A percentile compares a stretch with the other conserved stretches of the same genome.
Evolutionary conservation across 2,797 vertebrate species (phyloP).

Genomic region (Chromis chromis): DNA sequence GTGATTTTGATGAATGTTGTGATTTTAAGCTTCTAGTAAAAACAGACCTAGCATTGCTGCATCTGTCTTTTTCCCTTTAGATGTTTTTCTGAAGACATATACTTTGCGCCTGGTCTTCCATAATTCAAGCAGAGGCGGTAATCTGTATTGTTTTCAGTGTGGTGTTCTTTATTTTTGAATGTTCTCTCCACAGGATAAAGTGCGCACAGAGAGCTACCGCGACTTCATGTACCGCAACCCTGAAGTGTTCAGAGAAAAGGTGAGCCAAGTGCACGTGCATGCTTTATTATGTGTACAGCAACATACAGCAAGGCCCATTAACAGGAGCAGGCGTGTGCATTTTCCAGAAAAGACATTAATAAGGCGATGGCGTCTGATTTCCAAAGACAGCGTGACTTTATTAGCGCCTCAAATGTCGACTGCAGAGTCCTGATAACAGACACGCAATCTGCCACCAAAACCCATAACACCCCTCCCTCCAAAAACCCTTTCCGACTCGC

Average conservation of each 20-base stretch:
- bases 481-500: conserved; percentile 9
- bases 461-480: conserved; percentile 30
- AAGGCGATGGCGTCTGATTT: conserved; percentile 77
- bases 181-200: conserved; percentile 87
- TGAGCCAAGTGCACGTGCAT: conserved; percentile 71
- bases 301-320: conserved; percentile 25
- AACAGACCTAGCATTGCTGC: too few species aligned
- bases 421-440: conserved; percentile 88
- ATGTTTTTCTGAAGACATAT: background rate
- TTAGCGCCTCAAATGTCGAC: conserved; percentile 77
- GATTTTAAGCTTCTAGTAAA: too few species aligned
- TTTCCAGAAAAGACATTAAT: conserved; percentile 51
- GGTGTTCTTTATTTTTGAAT: background rate
- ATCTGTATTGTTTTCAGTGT: background rate
- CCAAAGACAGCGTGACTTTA: conserved; percentile 77
- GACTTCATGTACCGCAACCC: conserved; percentile 94
- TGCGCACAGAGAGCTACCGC: conserved; percentile 95
- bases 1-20: too few species aligned
- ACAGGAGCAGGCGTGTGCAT: conserved; percentile 8
- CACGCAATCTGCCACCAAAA: conserved; percentile 45
- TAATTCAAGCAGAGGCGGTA: background rate
- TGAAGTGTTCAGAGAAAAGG: conserved; percentile 95
- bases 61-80: background rate
- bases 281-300: conserved; percentile 23
- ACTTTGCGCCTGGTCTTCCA: too few species aligned